Evolutionary conservation across 2,888 invertebrate genomes (phyloP).

Genomic region (Mythimna lalbum): DNA sequence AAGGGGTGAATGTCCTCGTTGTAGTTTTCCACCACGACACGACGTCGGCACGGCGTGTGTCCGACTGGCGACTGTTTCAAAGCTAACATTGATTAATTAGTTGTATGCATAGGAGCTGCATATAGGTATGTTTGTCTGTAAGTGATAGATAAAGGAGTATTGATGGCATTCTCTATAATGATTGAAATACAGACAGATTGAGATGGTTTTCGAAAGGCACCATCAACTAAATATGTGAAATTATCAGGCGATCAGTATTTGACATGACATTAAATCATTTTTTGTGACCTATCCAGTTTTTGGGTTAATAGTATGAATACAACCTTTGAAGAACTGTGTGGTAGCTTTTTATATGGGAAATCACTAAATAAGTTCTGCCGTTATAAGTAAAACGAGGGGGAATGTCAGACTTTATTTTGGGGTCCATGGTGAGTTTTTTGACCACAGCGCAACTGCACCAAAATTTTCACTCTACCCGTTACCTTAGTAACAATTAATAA

Average conservation of each 20-base stretch:
- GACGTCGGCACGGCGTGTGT: constrained; percentile 6
- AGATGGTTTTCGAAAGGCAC: neutral
- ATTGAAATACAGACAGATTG: neutral
- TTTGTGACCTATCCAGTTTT: neutral
- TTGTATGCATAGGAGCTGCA: constrained; percentile 18
- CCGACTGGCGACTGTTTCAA: constrained; percentile 29
- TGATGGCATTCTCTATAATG: neutral
- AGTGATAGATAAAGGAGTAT: neutral
- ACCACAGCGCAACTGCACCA: too few species aligned
- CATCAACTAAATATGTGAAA: neutral
- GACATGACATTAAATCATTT: neutral
- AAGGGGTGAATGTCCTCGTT: constrained; percentile 67
- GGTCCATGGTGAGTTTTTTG: too few species aligned
- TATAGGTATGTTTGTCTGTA: constrained; percentile 13
- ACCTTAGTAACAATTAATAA: too few species aligned
- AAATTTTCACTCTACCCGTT: too few species aligned
- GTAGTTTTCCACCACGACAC: constrained; percentile 67
- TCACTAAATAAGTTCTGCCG: too few species aligned
- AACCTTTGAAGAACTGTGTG: neutral
- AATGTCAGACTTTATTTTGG: too few species aligned
- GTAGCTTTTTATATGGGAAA: too few species aligned
- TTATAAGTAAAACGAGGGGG: too few species aligned
- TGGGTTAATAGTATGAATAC: neutral
- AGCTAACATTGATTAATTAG: constrained; percentile 56
- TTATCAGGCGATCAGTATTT: neutral